Evolutionary conservation across 2,888 invertebrate genomes (phyloP), one percentile per base, ranked within the genome.

Genomic region (Chromoteleia sp.): DNA sequence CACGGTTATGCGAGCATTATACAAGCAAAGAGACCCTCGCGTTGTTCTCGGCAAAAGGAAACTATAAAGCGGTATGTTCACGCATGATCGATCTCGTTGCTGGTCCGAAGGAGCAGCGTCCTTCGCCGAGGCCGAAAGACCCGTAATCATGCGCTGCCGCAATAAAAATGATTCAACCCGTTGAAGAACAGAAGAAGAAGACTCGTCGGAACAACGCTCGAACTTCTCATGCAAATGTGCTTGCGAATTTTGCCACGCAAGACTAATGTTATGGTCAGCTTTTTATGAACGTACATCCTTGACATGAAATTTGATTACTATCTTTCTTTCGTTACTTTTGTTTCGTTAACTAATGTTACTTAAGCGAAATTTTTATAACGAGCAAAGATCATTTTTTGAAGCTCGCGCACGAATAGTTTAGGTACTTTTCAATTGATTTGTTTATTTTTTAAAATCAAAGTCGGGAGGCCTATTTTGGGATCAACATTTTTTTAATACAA

Each of bases 71-170:
- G 36, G 67, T 45, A 74, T 74, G 79, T 79, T 79, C 74, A 74
- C 79, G 68, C 79, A 79, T 79, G 79, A 79, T 79, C 79, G 73
- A 79, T 79, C 79, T 73, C 68, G 61, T 73, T 73, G 73, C 73
- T 45, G 65, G 71, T 52, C 30, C 56, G 73, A 15, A 65, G 59
- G 45, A 79, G 59, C 43, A 52, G 74, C 79, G 79, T 67, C 79
- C 79, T 79, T 79, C 73, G 83, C 80, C 80, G 80, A 82, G 83
- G 83, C 78, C 83, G 83, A 83, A 77, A 80, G 81, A 82, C 82
- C 75, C 76, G 39, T 76, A 78, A 75, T 78, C 80, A 81, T 78
- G 59, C 50, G 14, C 80, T 59, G 80, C 41, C 76, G 79, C 76
- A 81, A 82, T 84, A 82, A 84, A 85, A 81, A 81, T 45, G 14